Conservation (phyloP, 2,113 vertebrate genomes). For the Podocnemis expansa region DNA sequence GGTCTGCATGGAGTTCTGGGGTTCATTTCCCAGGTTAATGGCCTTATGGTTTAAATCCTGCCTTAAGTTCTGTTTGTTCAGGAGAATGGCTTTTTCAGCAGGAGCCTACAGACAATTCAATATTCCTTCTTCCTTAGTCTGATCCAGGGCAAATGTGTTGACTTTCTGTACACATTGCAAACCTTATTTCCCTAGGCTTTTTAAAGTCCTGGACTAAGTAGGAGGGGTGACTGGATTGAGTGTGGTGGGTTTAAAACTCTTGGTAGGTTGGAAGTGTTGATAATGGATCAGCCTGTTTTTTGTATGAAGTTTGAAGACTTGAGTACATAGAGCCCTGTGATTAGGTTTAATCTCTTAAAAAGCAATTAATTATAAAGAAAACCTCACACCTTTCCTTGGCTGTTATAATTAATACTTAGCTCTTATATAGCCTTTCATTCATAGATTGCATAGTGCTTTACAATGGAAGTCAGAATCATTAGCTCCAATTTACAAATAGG, state of each 20-base stretch:
- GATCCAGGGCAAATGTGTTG: background rate
- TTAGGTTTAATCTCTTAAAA: background rate
- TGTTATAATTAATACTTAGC: background rate
- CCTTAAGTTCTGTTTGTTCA: background rate
- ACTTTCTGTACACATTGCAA: background rate
- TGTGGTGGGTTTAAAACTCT: background rate
- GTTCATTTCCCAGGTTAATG: background rate
- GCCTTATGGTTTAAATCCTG: background rate
- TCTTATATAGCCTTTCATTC: background rate
- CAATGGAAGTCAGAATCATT: background rate
- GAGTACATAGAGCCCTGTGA: background rate
- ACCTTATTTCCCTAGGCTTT: background rate
- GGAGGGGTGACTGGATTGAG: background rate
- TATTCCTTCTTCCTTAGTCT: background rate
- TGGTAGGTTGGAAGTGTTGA: background rate
- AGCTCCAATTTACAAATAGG: background rate
- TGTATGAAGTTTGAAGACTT: background rate
- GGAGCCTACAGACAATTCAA: background rate
- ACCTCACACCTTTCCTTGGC: background rate
- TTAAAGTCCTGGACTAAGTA: background rate
- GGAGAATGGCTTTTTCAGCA: background rate
- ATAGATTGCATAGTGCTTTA: background rate
- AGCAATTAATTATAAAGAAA: background rate
- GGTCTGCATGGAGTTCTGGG: background rate
- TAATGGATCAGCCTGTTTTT: background rate